Conservation (phyloP, 2,888 invertebrate genomes). For the Calliopum simillimum region DNA sequence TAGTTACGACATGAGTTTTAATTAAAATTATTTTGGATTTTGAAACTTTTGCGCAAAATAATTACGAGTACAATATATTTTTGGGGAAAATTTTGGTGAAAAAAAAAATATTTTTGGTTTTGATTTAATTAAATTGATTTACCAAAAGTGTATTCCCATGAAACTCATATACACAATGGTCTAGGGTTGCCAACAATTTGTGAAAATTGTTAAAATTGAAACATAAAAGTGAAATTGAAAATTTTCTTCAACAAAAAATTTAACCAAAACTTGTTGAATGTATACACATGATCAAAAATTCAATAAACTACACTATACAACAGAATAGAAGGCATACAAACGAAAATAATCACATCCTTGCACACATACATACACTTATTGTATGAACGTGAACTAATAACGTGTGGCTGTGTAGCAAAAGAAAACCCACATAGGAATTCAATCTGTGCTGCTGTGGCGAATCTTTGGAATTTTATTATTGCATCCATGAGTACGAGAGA, state of each 20-base stretch:
- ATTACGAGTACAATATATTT: too few species aligned
- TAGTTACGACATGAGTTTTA: too few species aligned
- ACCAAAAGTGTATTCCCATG: too few species aligned
- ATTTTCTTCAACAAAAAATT: neutral
- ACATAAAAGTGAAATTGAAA: too few species aligned
- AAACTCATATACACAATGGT: neutral
- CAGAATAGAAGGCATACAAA: neutral
- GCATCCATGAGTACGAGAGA: neutral
- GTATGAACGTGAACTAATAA: neutral
- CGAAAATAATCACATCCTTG: neutral
- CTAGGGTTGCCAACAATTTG: neutral
- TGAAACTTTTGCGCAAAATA: too few species aligned
- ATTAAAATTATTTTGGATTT: too few species aligned
- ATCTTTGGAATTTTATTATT: constrained; percentile 41
- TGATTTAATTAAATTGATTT: too few species aligned
- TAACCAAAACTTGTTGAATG: constrained; percentile 5
- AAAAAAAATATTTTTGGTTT: too few species aligned
- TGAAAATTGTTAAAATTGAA: too few species aligned
- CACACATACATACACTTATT: neutral
- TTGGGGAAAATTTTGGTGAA: too few species aligned
- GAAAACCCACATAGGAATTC: constrained; percentile 18
- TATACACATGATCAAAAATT: neutral
- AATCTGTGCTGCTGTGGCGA: constrained; percentile 23
- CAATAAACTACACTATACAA: constrained; percentile 10
- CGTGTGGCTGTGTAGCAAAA: neutral